Evolutionary conservation across 2,113 vertebrate genomes (phyloP).

Genomic region (Pimephales promelas): DNA sequence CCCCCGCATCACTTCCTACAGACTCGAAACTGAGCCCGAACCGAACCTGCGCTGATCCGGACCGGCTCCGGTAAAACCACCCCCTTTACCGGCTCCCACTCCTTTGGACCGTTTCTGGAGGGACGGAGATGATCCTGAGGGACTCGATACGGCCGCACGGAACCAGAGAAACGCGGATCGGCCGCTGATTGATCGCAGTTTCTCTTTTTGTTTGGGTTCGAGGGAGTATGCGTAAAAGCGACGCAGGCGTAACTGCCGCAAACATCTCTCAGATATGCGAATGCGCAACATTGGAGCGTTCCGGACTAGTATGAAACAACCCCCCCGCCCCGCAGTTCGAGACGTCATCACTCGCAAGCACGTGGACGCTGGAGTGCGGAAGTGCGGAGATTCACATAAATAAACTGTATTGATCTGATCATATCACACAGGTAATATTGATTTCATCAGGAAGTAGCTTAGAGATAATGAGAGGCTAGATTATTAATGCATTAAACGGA

Average conservation of each 20-base stretch:
- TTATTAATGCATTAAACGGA: not conserved
- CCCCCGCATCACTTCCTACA: conserved; percentile 77
- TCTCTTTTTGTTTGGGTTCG: conserved; percentile 42
- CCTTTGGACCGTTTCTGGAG: not conserved
- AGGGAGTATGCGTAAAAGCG: not conserved
- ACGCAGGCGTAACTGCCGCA: not conserved
- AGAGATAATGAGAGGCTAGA: not conserved
- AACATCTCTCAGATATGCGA: not conserved
- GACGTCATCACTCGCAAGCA: not conserved
- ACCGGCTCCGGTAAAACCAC: not conserved
- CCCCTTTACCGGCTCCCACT: not conserved
- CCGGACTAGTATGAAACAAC: not conserved
- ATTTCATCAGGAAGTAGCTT: not conserved
- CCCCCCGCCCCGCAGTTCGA: not conserved
- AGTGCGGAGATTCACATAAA: not conserved
- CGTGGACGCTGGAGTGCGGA: not conserved
- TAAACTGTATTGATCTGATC: conserved; percentile 1
- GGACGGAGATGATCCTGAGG: not conserved
- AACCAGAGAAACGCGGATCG: conserved; percentile 10
- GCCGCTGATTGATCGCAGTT: conserved; percentile 31
- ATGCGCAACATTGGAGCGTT: not conserved
- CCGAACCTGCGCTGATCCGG: not conserved
- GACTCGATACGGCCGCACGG: not conserved
- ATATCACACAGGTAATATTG: not conserved
- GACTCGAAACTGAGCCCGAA: conserved; percentile 10